Base-by-base conservation (phyloP, 2,113 vertebrate genomes). In the Nettapus auritus region DNA sequence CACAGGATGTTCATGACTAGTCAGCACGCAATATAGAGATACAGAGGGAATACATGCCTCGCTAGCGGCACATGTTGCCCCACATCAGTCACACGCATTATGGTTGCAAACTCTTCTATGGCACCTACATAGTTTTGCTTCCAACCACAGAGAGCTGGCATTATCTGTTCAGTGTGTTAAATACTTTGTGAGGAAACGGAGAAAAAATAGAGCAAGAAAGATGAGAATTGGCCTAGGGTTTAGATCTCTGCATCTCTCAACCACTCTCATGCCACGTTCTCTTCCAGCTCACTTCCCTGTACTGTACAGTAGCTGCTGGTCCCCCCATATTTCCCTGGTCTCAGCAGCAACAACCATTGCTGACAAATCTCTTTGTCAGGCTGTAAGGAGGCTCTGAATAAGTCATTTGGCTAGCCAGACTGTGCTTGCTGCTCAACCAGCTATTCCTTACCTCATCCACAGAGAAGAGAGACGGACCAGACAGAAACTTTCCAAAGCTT, bases 221-320 rank as follows among this genome's bases (percentile, higher is more conserved):
- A 70, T 3, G 13, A 94, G n/a, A 50, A 79, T 50, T 4, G 1
- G 25, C 62, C 31, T 66, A 55, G 23, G 40, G 20, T 62, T 66
- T 46, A 76, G 33, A 42, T 59, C 31, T 44, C 48, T 53, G 11
- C 10, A 40, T 63, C 38, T 83, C 17, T 44, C 38, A 52, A n/a
- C 11, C 12, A 28, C 16, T 13, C 0, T 0, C 10, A 11, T 7
- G 6, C 15, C 36, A 34, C 63, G 22, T 88, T 42, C 4, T 46
- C 55, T 73, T 64, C 42, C 68, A 57, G 8, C 40, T 40, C 40
- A 38, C 56, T 33, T 40, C 40, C 46, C 56, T 33, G 7, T 25
- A 40, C 31, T 16, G 8, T 2, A 5, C 4, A 53, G 33, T 31
- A 57, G 62, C 40, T 76, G 14, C 57, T 42, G 22, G 33, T 6